Evolutionary conservation across 2,113 vertebrate species (phyloP).

Genomic region (Pelusios castaneus): DNA sequence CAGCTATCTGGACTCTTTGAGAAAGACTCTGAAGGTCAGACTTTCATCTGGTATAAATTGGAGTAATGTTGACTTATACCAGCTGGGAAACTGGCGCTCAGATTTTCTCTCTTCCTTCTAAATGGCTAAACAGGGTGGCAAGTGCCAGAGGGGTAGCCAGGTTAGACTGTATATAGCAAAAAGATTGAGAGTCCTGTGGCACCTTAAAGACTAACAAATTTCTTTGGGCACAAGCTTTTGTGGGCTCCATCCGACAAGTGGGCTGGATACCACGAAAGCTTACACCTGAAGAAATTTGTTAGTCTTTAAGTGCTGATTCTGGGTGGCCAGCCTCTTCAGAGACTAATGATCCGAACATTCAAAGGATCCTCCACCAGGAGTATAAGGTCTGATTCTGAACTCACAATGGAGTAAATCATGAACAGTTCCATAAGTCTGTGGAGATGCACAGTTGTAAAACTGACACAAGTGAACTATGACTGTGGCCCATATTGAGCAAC

Average conservation of each 20-base stretch:
- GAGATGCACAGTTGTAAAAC: neutral
- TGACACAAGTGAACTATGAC: neutral
- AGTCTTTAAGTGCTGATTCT: neutral
- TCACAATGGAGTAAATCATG: neutral
- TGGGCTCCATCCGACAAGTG: too few species aligned
- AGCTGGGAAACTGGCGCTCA: neutral
- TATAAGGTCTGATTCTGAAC: neutral
- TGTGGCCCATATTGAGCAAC: neutral
- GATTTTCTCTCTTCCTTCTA: neutral
- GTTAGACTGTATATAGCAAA: too few species aligned
- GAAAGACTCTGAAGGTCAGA: neutral
- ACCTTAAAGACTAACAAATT: too few species aligned
- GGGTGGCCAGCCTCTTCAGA: neutral
- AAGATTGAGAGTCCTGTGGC: too few species aligned
- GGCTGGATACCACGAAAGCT: too few species aligned
- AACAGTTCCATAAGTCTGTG: neutral
- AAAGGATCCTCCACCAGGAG: neutral
- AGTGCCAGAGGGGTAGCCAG: too few species aligned
- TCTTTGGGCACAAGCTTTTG: too few species aligned
- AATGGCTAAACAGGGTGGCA: neutral
- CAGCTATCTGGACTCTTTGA: neutral
- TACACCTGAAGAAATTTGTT: too few species aligned
- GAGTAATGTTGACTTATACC: neutral
- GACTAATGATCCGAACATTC: neutral
- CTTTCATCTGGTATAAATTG: slow-evolving; percentile 2